Conservation (phyloP, 2,113 vertebrate genomes). For the Solenodon paradoxus region DNA sequence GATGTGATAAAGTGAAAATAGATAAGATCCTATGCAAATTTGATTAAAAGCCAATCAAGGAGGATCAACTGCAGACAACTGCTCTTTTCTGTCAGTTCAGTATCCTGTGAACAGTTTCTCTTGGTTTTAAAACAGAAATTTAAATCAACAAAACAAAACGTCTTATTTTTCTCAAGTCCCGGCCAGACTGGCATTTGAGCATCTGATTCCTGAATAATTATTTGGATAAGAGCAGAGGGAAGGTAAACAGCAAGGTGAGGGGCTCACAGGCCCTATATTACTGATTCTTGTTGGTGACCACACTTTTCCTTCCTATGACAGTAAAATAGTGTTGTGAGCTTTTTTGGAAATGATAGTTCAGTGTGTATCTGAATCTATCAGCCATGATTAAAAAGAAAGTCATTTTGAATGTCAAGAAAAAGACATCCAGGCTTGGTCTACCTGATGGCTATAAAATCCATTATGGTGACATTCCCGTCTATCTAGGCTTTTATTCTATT, state of each 20-base stretch:
- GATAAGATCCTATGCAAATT: conserved; percentile 77
- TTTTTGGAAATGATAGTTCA: conserved; percentile 32
- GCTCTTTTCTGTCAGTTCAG: conserved; percentile 62
- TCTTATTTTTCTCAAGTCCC: conserved; percentile 64
- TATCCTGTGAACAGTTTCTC: conserved; percentile 68
- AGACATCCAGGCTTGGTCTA: background rate
- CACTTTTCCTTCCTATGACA: conserved; percentile 66
- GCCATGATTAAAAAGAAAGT: conserved; percentile 5
- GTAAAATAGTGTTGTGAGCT: conserved; percentile 63
- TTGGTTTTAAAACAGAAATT: conserved; percentile 73
- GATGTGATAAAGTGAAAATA: conserved; percentile 73
- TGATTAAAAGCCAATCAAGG: conserved; percentile 76
- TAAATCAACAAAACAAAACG: conserved; percentile 52
- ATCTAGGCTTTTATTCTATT: background rate
- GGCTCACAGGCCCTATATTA: conserved; percentile 53
- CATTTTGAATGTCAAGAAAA: background rate
- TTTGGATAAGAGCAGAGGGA: conserved; percentile 58
- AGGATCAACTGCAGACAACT: conserved; percentile 80
- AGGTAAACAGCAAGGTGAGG: conserved; percentile 69
- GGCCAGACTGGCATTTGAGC: conserved; percentile 60
- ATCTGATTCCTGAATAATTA: conserved; percentile 65
- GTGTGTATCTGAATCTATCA: conserved; percentile 51
- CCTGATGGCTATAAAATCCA: background rate
- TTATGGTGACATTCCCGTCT: background rate
- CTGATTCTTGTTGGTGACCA: conserved; percentile 56